Evolutionary conservation across 2,888 invertebrate genomes (phyloP).

Genomic region (Hartigia nigra): DNA sequence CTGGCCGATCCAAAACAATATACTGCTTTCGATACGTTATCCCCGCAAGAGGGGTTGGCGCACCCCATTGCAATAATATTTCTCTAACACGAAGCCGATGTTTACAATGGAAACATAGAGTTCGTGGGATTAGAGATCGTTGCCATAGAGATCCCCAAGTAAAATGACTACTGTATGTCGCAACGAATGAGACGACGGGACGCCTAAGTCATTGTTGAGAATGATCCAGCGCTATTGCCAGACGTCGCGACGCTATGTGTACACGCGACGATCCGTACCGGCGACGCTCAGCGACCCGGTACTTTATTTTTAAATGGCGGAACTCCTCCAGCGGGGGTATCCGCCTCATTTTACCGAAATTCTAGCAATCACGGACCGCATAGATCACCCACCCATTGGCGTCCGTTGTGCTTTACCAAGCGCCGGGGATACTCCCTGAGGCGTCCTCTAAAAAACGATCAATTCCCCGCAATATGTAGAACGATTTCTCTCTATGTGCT

Average conservation of each 20-base stretch:
- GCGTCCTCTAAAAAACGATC: slow-evolving; percentile 38
- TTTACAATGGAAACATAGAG: slow-evolving; percentile 49
- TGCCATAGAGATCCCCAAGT: neutral
- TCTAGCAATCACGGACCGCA: slow-evolving; percentile 38
- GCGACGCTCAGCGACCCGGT: neutral
- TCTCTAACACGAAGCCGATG: slow-evolving; percentile 46
- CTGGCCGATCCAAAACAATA: slow-evolving; percentile 32
- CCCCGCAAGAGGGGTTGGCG: neutral
- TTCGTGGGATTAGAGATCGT: neutral
- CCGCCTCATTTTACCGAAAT: slow-evolving; percentile 32
- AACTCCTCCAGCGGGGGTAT: slow-evolving; percentile 4
- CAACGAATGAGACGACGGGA: neutral
- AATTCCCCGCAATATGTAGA: slow-evolving; percentile 57
- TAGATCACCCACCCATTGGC: slow-evolving; percentile 34
- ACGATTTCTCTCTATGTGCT: slow-evolving; percentile 53
- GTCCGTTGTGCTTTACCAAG: neutral
- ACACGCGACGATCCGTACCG: neutral
- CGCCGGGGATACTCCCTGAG: neutral
- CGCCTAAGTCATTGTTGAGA: neutral
- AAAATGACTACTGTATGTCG: neutral
- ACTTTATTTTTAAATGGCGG: slow-evolving; percentile 7
- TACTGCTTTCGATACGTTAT: slow-evolving; percentile 39
- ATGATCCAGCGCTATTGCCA: neutral
- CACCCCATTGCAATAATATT: slow-evolving; percentile 53
- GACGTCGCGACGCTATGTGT: neutral